Conservation (phyloP, 2,113 vertebrate genomes). For the Carassius carassius region DNA sequence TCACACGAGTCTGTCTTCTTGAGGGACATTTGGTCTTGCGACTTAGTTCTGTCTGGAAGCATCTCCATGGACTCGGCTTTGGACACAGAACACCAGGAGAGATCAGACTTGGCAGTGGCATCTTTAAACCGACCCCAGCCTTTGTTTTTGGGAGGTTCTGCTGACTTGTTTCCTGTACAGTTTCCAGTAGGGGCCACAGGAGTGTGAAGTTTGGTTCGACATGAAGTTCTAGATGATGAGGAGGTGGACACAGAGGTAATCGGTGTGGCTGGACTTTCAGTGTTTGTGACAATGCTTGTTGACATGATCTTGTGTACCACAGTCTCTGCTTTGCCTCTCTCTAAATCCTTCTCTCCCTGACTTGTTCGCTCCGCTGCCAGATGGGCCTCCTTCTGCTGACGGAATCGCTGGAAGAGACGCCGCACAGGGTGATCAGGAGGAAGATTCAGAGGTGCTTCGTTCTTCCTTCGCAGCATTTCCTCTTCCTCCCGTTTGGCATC, state of each 20-base stretch:
- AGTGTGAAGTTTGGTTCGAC: constrained; percentile 77
- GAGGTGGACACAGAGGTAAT: constrained; percentile 66
- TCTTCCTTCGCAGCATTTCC: constrained; percentile 88
- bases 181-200: constrained; percentile 70
- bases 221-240: constrained; percentile 61
- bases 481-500: constrained; percentile 94
- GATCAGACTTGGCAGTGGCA: constrained; percentile 78
- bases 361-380: constrained; percentile 75
- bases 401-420: constrained; percentile 90
- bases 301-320: constrained; percentile 67
- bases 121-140: constrained; percentile 92
- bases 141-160: constrained; percentile 79
- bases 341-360: constrained; percentile 75
- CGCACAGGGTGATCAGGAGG: constrained; percentile 92
- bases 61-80: constrained; percentile 97
- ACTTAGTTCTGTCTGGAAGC: constrained; percentile 88
- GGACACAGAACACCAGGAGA: constrained; percentile 87
- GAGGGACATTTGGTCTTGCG: too few species aligned
- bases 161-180: constrained; percentile 65
- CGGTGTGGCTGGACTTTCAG: constrained; percentile 79
- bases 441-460: constrained; percentile 88
- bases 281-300: constrained; percentile 81
- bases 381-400: constrained; percentile 90
- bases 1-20: constrained; percentile 97
- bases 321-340: constrained; percentile 77